Evolutionary conservation across 2,797 vertebrate species (phyloP).

Genomic region (Crax fasciolata): DNA sequence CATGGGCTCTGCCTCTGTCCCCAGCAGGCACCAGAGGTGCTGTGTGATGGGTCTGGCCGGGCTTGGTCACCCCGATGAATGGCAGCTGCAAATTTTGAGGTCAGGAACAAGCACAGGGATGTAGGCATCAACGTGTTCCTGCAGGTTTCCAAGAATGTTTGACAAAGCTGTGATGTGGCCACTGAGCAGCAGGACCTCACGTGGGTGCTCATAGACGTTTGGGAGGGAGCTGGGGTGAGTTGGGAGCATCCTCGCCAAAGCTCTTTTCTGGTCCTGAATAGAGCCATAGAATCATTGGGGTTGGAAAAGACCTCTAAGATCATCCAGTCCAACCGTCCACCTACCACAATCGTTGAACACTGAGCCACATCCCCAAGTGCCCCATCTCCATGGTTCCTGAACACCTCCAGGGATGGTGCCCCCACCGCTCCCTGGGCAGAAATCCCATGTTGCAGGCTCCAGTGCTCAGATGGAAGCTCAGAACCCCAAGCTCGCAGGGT

Average conservation of each 20-base stretch:
- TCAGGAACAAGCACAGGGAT: neutral
- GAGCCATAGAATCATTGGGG: no score
- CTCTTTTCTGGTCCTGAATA: neutral
- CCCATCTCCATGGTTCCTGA: no score
- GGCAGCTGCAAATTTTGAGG: neutral
- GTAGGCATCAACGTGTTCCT: fast-evolving
- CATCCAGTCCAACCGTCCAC: no score
- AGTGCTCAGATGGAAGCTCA: neutral
- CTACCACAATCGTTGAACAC: no score
- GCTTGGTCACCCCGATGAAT: fast-evolving
- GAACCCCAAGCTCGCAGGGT: fast-evolving
- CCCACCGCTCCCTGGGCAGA: no score
- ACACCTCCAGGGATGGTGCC: no score
- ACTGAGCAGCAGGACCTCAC: fast-evolving
- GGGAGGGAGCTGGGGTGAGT: neutral
- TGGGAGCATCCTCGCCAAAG: neutral
- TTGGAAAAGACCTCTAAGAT: no score
- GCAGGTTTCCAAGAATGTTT: fast-evolving
- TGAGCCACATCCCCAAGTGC: no score
- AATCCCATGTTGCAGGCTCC: neutral
- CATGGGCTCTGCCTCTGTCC: neutral
- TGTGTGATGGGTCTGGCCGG: neutral
- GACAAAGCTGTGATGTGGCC: neutral
- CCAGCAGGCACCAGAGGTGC: neutral
- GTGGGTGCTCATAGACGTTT: fast-evolving